Conservation (phyloP, 2,797 vertebrate species). For the Diplodus puntazzo region DNA sequence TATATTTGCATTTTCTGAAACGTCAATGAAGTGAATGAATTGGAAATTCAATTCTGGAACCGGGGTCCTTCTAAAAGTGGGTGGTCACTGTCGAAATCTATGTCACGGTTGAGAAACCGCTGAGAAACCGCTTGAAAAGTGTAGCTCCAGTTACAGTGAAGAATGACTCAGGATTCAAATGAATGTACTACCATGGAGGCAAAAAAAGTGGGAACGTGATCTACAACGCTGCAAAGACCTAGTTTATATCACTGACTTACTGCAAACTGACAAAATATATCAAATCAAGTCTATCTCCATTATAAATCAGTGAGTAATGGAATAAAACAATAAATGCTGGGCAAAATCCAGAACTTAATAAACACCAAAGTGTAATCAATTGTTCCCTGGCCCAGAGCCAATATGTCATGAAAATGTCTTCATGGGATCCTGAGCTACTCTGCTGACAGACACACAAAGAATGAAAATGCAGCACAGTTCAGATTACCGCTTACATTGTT, state of each 20-base stretch:
- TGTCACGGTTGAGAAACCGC: background rate
- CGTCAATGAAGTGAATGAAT: too few species aligned
- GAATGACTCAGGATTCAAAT: background rate
- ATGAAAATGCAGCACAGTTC: background rate
- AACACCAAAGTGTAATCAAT: conserved; percentile 28
- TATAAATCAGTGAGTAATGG: background rate
- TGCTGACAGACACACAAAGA: conserved; percentile 12
- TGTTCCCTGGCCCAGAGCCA: conserved; percentile 25
- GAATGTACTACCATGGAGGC: background rate
- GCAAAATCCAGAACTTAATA: conserved; percentile 17
- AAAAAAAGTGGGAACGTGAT: background rate
- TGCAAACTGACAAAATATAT: background rate
- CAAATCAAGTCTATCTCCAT: conserved; percentile 5
- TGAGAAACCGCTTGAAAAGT: background rate
- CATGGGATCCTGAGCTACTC: conserved; percentile 31
- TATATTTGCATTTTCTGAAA: too few species aligned
- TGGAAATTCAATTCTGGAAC: too few species aligned
- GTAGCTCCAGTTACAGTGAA: background rate
- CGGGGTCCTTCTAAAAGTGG: too few species aligned
- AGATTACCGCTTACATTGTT: background rate
- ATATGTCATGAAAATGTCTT: conserved; percentile 31
- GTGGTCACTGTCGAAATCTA: background rate
- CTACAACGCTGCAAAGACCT: background rate
- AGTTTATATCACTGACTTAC: background rate
- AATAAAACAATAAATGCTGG: background rate